Evolutionary conservation across 2,888 invertebrate species (phyloP), one percentile per base, ranked within the genome.

Genomic region (Athripsodes cinereus): DNA sequence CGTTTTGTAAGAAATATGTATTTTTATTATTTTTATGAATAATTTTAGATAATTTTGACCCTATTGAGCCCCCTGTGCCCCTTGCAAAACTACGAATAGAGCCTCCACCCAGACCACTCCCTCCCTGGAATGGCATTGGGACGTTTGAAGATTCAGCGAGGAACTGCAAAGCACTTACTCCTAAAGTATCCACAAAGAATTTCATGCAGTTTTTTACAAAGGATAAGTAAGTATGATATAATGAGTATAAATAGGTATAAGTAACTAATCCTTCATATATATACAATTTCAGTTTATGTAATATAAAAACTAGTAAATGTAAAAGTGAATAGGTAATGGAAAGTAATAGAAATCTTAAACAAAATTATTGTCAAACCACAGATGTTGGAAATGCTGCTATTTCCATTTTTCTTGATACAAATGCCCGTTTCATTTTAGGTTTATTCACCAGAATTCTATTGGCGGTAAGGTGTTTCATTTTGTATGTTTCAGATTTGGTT

Each of bases 111-210:
- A 61, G n/a, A 54, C 57, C 8, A 64, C 69, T 89, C 48, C 94
- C 95, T 0, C 94, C 94, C 0, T 95, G 91, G 83, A 95, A 94
- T 69, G 95, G 95, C 2, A 93, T 86, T 73, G 96, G 96, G 0
- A 84, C 87, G 0, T 89, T 91, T 68, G 92, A 92, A 61, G 95
- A 96, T 70, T 94, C 94, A 0, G 88, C 92, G 8, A 88, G 88
- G 65, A 94, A 93, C 69, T 94, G 94, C 68, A 81, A 85, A 52
- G 86, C 86, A 0, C 84, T 95, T 0, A 83, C 89, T 65, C 90
- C 91, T 0, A 89, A 88, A 69, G 78, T 90, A 1, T 90, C 90
- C 0, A 83, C 85, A 65, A 77, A 81, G 8, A 89, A 93, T 71
- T 88, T 92, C 66, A 81, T 87, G 57, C 92, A 92, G 70, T 91